Evolutionary conservation across 1,140 invertebrate species (phyloP), one percentile per base, ranked within the genome.

Genomic region (Tetraneura akinire): DNA sequence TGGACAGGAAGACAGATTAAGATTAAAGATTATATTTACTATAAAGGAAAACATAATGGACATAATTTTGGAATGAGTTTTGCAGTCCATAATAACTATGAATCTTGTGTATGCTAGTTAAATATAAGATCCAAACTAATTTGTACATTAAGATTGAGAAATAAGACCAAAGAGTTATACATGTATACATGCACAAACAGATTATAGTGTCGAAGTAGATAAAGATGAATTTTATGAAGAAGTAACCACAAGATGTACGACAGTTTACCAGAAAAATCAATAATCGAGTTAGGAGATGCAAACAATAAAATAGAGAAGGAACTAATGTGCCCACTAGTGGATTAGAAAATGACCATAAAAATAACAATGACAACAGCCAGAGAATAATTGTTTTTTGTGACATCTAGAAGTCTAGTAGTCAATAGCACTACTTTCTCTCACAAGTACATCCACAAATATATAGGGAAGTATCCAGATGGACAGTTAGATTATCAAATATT

Each of bases 401-500:
- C 57, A 60, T 60, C 57, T 60, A 60, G 21, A 26, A 60, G 21
- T 60, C n/a, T n/a, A n/a, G n/a, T n/a, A n/a, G n/a, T n/a, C n/a
- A n/a, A n/a, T n/a, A n/a, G n/a, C n/a, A n/a, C 13, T 60, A 60
- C 9, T 6, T 60, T 60, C 23, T 21, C 57, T 26, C 57, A 60
- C 57, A 60, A 23, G 57, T 23, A 60, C 57, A 60, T 60, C 18
- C 57, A 60, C 57, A 60, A 60, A 26, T 60, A 60, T 60, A 60
- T 21, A 2, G 13, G 57, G 23, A 60, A 60, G 57, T 60, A 13
- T 23, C 57, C 57, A 60, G 57, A 60, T 11, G 21, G 57, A 60
- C 57, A n/a, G n/a, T n/a, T n/a, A 21, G 57, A 60, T 21, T 60
- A 60, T 60, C 14, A 60, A 60, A n/a, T n/a, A n/a, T n/a, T 60